Evolutionary conservation across 2,888 invertebrate species (phyloP), one percentile per base, ranked within the genome.

Genomic region (Allacma fusca): DNA sequence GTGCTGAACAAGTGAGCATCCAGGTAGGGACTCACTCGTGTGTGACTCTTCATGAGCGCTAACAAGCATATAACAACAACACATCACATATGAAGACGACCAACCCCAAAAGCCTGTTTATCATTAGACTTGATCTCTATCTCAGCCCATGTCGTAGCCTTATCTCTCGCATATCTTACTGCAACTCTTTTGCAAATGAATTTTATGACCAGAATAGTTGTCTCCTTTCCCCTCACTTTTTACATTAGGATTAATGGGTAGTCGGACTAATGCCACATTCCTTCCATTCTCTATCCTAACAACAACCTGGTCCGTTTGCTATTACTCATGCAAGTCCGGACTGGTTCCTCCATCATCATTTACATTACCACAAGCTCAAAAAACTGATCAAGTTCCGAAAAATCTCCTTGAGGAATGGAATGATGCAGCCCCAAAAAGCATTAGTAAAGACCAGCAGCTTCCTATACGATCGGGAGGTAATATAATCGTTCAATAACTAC

Each of bases 101-200:
- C 50, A n/a, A 12, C n/a, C 50, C 50, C 5, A 50, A 50, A 50
- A 50, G 50, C 50, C 50, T 50, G 50, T 50, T 50, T 50, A 50
- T 50, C 50, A 50, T 50, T 50, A 50, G 50, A 50, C 50, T 19
- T 50, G 50, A 50, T 50, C 50, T 50, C 50, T 50, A 50, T 50
- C 50, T 5, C 9, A n/a, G 16, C 50, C 50, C 50, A 50, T 50
- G 50, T 50, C n/a, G n/a, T 19, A 5, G 4, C 50, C 50, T 50
- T 19, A 50, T 50, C 50, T 50, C 50, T 50, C 50, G 50, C 50
- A 50, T 50, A 50, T 50, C 50, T 50, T n/a, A 13, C 50, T 50
- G 7, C 50, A 50, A 50, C 50, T 50, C 50, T 50, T 50, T 50
- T 50, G 50, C 50, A 50, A 50, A 50, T 50, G 16, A 50, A 50